Base-by-base conservation (phyloP, 2,888 invertebrate species). In the Nomada flava region DNA sequence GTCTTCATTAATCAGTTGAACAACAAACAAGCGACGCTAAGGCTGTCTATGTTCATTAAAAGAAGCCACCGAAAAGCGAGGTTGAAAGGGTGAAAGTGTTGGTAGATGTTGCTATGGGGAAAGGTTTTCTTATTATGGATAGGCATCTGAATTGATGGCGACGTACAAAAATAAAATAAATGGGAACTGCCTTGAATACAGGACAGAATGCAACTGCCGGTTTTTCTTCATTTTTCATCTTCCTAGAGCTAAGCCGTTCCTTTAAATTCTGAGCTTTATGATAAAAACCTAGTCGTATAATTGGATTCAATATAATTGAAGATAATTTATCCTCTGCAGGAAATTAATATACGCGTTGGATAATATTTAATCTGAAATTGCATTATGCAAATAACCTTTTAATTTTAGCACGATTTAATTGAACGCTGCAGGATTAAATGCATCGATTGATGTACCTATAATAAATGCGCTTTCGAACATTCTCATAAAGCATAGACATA, bases 101-200 rank as follows among this genome's bases (percentile, higher is more conserved):
- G 47, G 57, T 26, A 36, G 29, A 50, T 71, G 53, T 76, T 76
- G 67, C 62, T 67, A 47, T 62, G 79, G 76, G 65, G 70, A 67
- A 76, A 67, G 50, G 55, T 79, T 76, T 71, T 76, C 75, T 79
- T 60, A 47, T 65, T 53, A 60, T 65, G 67, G 60, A 76, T 71
- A 53, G 79, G 55, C 23, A 26, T 55, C 36, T 65, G 62, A 79
- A 79, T 76, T 75, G 79, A 47, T 55, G 50, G 36, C 36, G 62
- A 57, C 75, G 60, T 57, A 53, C 64, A 75, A 65, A 57, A 44
- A 64, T 26, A 1, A 36, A 36, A 36, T 36, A 36, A 36, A 36
- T 36, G 69, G 52, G 57, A 79, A 75, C 64, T 64, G 55, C 29
- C 15, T 57, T 5, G 52, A 36, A 47, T 55, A 47, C 47, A 13